These are phyloP conservation scores for Pelosia muscerda DNA, from an alignment of 2,888 invertebrate genomes.

Conservation along the genomic window DNA sequence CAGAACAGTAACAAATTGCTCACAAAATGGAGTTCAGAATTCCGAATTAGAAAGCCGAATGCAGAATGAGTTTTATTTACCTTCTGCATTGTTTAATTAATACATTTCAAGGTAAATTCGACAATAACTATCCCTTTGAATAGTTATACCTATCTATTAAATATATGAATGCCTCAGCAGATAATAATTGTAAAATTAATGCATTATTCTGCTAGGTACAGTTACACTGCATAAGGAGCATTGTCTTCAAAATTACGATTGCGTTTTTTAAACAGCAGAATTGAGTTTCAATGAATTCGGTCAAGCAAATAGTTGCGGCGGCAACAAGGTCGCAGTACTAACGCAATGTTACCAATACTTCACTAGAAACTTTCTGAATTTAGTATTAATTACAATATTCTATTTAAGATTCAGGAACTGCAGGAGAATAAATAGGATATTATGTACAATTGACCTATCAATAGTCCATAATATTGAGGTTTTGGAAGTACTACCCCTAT, in stretches of 20 bases:
- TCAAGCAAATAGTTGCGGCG: conserved; percentile 65
- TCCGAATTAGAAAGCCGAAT: conserved; percentile 42
- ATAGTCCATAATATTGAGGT: background rate
- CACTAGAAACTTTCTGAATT: conserved; percentile 56
- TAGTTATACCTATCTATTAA: conserved; percentile 3
- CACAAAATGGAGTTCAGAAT: conserved; percentile 36
- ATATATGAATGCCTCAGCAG: conserved; percentile 19
- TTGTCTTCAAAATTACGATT: conserved; percentile 52
- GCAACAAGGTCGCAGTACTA: conserved; percentile 63
- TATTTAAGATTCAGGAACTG: conserved; percentile 19
- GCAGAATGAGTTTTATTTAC: conserved; percentile 11
- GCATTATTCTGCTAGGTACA: conserved; percentile 26
- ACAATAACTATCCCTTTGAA: conserved; percentile 16
- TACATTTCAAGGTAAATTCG: conserved; percentile 22
- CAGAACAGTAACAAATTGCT: conserved; percentile 39
- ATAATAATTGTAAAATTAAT: conserved; percentile 36
- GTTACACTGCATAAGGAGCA: conserved; percentile 36
- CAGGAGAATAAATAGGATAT: background rate
- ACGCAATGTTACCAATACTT: conserved; percentile 61
- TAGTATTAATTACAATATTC: conserved; percentile 48
- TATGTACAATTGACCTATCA: too few species aligned
- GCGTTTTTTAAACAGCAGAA: conserved; percentile 57
- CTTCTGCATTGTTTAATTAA: conserved; percentile 30
- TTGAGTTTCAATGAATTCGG: conserved; percentile 66
- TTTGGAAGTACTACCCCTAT: background rate